Evolutionary conservation across 2,797 vertebrate genomes (phyloP).

Genomic region (Staurois parvus): DNA sequence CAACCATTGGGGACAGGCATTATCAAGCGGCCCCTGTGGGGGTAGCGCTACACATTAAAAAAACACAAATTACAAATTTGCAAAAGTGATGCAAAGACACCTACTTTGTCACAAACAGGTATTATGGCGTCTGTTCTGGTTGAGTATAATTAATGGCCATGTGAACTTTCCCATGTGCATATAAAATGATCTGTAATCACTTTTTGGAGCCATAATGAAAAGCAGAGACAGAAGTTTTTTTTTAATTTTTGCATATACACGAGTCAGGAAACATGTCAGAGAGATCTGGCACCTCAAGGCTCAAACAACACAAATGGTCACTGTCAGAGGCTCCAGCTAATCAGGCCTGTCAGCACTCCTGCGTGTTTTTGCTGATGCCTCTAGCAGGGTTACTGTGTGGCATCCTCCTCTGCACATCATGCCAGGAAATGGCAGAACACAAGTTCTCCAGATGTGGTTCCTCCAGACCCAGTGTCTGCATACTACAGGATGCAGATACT

Average conservation of each 20-base stretch:
- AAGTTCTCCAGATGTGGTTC: constrained; percentile 7
- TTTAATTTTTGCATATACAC: constrained; percentile 27
- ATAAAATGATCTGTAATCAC: not conserved
- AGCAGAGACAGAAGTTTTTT: constrained; percentile 14
- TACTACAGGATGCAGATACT: constrained; percentile 33
- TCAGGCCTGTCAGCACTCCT: constrained; percentile 56
- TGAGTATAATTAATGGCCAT: not conserved
- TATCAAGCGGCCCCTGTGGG: too few relatives aligned
- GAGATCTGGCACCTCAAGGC: constrained; percentile 52
- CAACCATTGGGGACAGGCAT: too few relatives aligned
- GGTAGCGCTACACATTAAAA: too few relatives aligned
- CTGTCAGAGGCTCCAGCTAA: constrained; percentile 59
- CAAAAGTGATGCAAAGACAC: not conserved
- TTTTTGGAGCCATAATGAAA: constrained; percentile 43
- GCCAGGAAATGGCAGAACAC: constrained; percentile 51
- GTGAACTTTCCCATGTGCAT: not conserved
- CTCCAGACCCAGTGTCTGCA: not conserved
- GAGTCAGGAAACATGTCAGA: constrained; percentile 50
- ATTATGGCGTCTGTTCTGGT: not conserved
- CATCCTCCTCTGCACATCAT: constrained; percentile 19
- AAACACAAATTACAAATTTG: not conserved
- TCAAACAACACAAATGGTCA: constrained; percentile 44
- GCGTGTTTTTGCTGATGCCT: constrained; percentile 58
- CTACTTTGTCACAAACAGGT: not conserved
- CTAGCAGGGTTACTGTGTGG: constrained; percentile 28